Evolutionary conservation across 2,888 invertebrate species (phyloP), one percentile per base, ranked within the genome.

Genomic region (Hoplodrina ambigua): DNA sequence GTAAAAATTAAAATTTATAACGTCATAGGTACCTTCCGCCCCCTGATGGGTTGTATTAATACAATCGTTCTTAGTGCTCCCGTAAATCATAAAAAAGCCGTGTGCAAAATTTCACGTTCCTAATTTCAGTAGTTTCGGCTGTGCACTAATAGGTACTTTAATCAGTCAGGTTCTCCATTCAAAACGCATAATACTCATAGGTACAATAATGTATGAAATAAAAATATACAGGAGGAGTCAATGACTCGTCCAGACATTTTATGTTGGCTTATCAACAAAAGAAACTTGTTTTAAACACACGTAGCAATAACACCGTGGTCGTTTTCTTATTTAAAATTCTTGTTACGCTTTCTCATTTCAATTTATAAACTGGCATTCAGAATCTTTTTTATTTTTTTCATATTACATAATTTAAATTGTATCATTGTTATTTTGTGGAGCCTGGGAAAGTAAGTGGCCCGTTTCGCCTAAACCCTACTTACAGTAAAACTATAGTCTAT

Each of bases 211-310:
- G 71, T 79, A 84, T 82, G 72, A 80, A 83, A 83, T 86, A 81
- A 81, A 71, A 81, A 78, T 75, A 64, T 77, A 80, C 83, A 85
- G 75, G 78, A 54, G 85, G 86, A 91, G 92, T 92, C 92, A 92
- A 91, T 87, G 92, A 89, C 92, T 90, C 89, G 82, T 88, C 85
- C 88, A 87, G 89, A 88, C 88, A 88, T 90, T 83, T 88, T 89
- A 86, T 88, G 89, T 86, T 86, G 87, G 87, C 89, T 94, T 94
- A 94, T 94, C 94, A 92, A 91, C 91, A 91, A 93, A 92, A 93
- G 91, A 92, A 94, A 93, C 94, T 91, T 89, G 93, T 93, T 94
- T 92, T 86, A 88, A 88, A 89, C 90, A 88, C 83, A 88, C 88
- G 84, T 82, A 88, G 88, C 90, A 90, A 91, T 89, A 89, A 87